Percentiles rank a stretch among this genome's conserved stretches.
Evolutionary conservation across 2,888 invertebrate genomes (phyloP).

Genomic region (Epirrita christyi): DNA sequence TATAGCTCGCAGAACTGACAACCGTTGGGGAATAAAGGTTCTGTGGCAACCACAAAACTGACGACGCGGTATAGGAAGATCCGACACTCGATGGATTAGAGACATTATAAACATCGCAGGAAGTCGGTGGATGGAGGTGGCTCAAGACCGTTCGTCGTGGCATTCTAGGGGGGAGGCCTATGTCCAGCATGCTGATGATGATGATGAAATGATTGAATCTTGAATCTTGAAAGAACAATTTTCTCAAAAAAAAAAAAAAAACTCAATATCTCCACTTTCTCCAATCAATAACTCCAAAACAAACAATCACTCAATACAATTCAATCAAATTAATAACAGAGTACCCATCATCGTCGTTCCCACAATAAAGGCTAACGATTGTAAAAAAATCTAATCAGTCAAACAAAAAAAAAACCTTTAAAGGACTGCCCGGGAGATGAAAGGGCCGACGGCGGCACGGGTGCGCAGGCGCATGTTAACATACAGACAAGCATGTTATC

Average conservation of each 20-base stretch:
- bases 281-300: conserved; percentile 44
- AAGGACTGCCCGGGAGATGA: conserved; percentile 76
- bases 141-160: too few species aligned
- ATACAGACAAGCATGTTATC: conserved; percentile 59
- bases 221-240: too few species aligned
- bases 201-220: too few species aligned
- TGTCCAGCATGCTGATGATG: too few species aligned
- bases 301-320: conserved; percentile 59
- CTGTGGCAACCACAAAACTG: too few species aligned
- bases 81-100: too few species aligned
- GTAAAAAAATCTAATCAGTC: conserved; percentile 68
- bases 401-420: conserved; percentile 55
- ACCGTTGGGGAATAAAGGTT: too few species aligned
- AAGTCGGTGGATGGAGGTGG: too few species aligned
- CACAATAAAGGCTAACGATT: conserved; percentile 73
- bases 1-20: too few species aligned
- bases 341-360: conserved; percentile 72
- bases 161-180: too few species aligned
- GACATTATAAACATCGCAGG: too few species aligned
- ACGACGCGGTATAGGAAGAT: too few species aligned
- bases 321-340: conserved; percentile 72
- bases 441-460: conserved; percentile 60
- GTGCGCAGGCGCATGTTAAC: conserved; percentile 66
- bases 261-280: conserved; percentile 23
- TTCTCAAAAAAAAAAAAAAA: neutral